Evolutionary conservation across 2,888 invertebrate species (phyloP), one percentile per base, ranked within the genome.

Genomic region (Willowsia nigromaculata): DNA sequence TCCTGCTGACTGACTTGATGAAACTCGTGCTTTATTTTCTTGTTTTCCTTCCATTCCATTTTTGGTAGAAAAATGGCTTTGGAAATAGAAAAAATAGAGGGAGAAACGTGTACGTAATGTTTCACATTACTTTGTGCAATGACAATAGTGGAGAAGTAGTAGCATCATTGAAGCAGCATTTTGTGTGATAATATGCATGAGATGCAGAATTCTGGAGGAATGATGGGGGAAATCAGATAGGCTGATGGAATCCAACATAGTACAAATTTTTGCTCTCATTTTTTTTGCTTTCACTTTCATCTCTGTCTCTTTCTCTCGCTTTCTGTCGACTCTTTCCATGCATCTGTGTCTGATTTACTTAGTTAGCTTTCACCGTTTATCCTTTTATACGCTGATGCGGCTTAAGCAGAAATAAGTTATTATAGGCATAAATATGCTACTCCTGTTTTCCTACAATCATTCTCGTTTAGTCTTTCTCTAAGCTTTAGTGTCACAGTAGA

Each of bases 101-200:
- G 13, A 9, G 56, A 56, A 62, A 62, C 59, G 30, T 30, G 30
- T 30, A 62, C 30, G 25, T 62, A 30, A 30, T 62, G 62, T 62
- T 33, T 62, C 62, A 27, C 62, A 62, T 62, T 62, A 62, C 62
- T 62, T n/a, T 62, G 62, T 62, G 30, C 62, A 62, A 33, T 62
- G 62, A 62, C 62, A 62, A 25, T 11, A 22, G 25, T 56, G 25
- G 56, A 7, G 56, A 43, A 13, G 25, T 4, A 13, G 62, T 30
- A 15, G 30, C 62, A 62, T 62, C 62, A 62, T 62, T 13, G 6
- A 11, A 30, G 13, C 62, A 62, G n/a, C 62, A 62, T 62, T 62
- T 27, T 62, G 11, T 53, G 15, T 62, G 62, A 62, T 62, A 62
- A 30, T 62, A 62, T 62, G 62, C 62, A 62, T 62, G 62, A 62